Evolutionary conservation across 1,140 invertebrate species (phyloP).

Genomic region (Diprion similis): DNA sequence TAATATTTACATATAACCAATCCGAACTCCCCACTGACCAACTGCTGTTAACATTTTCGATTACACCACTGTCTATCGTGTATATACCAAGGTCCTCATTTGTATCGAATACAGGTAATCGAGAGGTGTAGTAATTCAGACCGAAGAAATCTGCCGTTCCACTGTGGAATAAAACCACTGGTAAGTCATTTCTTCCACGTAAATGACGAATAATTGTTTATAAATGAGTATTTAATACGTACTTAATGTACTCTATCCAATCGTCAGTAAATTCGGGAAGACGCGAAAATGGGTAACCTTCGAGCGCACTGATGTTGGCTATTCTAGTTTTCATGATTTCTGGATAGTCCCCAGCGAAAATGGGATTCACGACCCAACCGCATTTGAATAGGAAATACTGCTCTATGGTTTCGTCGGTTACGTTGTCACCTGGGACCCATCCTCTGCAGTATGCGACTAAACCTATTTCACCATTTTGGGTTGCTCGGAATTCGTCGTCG

Average conservation of each 20-base stretch:
- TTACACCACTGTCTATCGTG: slow-evolving; percentile 30
- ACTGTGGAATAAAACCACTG: slow-evolving; percentile 11
- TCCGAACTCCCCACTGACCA: neutral
- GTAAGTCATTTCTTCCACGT: no score
- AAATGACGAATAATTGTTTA: no score
- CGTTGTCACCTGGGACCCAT: no score
- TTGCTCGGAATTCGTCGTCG: slow-evolving; percentile 22
- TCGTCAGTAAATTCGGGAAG: slow-evolving; percentile 59
- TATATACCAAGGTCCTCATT: neutral
- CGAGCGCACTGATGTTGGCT: slow-evolving; percentile 55
- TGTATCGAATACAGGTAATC: slow-evolving; percentile 30
- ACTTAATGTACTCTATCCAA: slow-evolving; percentile 51
- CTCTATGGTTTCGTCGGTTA: no score
- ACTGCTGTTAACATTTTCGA: neutral
- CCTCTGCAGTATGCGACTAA: neutral
- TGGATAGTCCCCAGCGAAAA: slow-evolving; percentile 45
- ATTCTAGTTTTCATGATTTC: slow-evolving; percentile 55
- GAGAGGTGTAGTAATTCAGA: slow-evolving; percentile 65
- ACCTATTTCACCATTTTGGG: slow-evolving; percentile 28
- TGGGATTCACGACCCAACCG: no score
- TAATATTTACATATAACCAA: no score
- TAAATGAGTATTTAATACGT: no score
- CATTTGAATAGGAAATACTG: no score
- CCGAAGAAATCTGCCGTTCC: slow-evolving; percentile 67
- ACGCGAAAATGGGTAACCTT: slow-evolving; percentile 57